A percentile compares a stretch with the other conserved stretches of the same genome.
Evolutionary conservation across 2,888 invertebrate genomes (phyloP).

Genomic region (Gerosis bhagava): DNA sequence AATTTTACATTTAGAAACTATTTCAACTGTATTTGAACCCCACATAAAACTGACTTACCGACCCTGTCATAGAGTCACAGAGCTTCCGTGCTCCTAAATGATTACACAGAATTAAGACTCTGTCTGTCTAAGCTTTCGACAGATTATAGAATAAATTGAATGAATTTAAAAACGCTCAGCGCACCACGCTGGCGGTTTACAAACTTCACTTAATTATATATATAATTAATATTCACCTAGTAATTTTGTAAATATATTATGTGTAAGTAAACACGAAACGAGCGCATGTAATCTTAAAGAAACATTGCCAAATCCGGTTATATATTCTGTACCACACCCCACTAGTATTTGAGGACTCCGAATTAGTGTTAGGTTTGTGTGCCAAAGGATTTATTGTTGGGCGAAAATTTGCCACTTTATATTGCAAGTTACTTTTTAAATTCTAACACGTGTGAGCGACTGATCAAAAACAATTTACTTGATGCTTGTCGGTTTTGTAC

Average conservation of each 20-base stretch:
- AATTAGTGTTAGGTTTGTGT: conserved; percentile 52
- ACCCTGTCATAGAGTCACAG: no score
- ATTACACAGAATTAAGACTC: no score
- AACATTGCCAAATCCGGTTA: conserved; percentile 21
- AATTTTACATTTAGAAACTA: no score
- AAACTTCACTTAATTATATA: no score
- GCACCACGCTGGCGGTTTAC: no score
- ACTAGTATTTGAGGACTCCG: conserved; percentile 32
- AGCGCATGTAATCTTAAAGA: conserved; percentile 14
- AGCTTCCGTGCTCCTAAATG: no score
- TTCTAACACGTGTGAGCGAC: conserved; percentile 62
- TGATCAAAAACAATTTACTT: conserved; percentile 71
- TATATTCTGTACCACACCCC: conserved; percentile 43
- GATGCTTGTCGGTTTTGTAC: conserved; percentile 64
- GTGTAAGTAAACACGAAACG: conserved; percentile 16
- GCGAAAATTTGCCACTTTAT: conserved; percentile 53
- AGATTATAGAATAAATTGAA: no score
- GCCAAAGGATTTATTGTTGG: conserved; percentile 55
- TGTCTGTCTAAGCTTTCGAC: no score
- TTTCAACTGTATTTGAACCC: no score
- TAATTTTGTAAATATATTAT: conserved; percentile 2
- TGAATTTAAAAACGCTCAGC: no score
- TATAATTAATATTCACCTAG: no score
- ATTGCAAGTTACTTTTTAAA: conserved; percentile 53
- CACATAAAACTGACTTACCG: no score